A percentile compares a stretch with the other conserved stretches of the same genome.
Evolutionary conservation across 2,888 invertebrate genomes (phyloP).

Genomic region (Trimorus sp.): DNA sequence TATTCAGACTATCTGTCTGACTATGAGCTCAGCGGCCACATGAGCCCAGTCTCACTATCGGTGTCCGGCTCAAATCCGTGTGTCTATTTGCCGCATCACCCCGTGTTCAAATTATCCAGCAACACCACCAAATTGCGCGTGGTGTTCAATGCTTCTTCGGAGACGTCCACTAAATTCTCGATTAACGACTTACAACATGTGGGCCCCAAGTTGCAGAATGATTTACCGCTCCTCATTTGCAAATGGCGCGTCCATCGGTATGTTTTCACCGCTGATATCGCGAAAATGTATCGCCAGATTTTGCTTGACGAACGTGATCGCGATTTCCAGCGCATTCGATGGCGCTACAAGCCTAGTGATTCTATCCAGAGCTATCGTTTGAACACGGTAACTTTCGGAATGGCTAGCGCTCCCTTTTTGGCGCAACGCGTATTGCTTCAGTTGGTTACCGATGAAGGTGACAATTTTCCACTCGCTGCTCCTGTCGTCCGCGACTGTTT

Average conservation of each 20-base stretch:
- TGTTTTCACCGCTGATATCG: constrained; percentile 14
- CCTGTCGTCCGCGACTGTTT: constrained; percentile 8
- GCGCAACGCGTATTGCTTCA: constrained; percentile 39
- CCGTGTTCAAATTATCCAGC: background rate
- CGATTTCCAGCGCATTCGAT: constrained; percentile 6
- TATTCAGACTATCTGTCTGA: constrained; percentile 11
- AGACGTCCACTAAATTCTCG: background rate
- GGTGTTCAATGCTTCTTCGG: constrained; percentile 12
- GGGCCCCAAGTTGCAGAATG: constrained; percentile 24
- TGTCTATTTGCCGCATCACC: constrained; percentile 2
- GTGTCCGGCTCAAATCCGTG: background rate
- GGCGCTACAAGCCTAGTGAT: background rate
- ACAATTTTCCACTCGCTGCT: constrained; percentile 21
- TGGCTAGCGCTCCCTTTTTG: constrained; percentile 35
- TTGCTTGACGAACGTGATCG: background rate
- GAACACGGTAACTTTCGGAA: constrained; percentile 34
- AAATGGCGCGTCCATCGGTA: background rate
- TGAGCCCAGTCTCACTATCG: background rate
- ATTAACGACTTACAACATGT: constrained; percentile 11
- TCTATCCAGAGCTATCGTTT: constrained; percentile 11
- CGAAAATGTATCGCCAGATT: constrained; percentile 16
- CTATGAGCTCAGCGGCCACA: constrained; percentile 14
- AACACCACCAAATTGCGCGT: constrained; percentile 7
- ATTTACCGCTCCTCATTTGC: constrained; percentile 1
- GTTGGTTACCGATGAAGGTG: constrained; percentile 33